Conservation (phyloP, 2,797 vertebrate genomes). For the Bucorvus abyssinicus region DNA sequence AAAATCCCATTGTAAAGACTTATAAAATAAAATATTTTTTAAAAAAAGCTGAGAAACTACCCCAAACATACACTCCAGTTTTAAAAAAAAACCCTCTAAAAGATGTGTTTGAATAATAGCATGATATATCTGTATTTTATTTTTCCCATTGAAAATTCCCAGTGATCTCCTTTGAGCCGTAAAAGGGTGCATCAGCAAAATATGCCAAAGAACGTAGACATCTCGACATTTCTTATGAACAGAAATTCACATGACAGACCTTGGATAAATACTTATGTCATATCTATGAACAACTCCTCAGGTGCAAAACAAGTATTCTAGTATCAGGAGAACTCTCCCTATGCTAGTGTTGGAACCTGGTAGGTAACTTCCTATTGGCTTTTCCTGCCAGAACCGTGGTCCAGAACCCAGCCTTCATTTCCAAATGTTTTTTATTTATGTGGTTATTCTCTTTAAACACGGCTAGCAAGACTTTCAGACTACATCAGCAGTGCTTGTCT, state of each 20-base stretch:
- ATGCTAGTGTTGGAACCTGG: not conserved
- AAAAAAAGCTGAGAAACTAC: not conserved
- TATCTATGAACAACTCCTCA: not conserved
- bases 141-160: not conserved
- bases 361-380: not conserved
- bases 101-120: not conserved
- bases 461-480: not conserved
- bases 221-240: not conserved
- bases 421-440: not conserved
- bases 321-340: not conserved
- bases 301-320: not conserved
- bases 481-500: not conserved
- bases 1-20: not conserved
- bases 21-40: not conserved
- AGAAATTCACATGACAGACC: not conserved
- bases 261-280: not conserved
- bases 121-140: not conserved
- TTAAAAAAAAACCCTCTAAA: not conserved
- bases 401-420: not conserved
- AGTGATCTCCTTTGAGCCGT: not conserved
- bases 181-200: not conserved
- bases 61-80: not conserved
- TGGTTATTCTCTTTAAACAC: not conserved
- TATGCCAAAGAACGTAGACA: not conserved
- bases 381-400: not conserved